Evolutionary conservation across 2,113 vertebrate genomes (phyloP).

Genomic region (Platichthys flesus): DNA sequence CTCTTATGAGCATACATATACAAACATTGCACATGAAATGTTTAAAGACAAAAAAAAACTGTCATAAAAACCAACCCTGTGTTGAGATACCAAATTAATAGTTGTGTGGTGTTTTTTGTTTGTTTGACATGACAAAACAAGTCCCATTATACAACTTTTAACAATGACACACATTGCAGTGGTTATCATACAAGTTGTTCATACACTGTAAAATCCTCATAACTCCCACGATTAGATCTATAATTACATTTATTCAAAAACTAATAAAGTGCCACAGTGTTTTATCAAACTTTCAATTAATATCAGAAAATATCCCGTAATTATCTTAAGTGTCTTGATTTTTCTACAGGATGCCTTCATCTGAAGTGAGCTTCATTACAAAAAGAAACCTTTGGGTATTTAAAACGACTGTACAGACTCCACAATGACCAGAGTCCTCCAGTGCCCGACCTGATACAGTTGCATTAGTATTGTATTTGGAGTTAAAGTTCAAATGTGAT

Average conservation of each 20-base stretch:
- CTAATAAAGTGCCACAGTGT: conserved; percentile 20
- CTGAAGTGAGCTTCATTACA: background rate
- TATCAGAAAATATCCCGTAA: conserved; percentile 1
- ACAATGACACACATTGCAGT: conserved; percentile 4
- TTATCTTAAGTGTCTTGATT: conserved; percentile 8
- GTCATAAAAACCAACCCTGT: background rate
- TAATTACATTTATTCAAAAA: conserved; percentile 4
- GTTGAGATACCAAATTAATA: background rate
- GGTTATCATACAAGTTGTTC: conserved; percentile 1
- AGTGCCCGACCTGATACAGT: background rate
- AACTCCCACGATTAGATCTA: background rate
- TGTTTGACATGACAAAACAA: conserved; percentile 3
- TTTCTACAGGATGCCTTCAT: conserved; percentile 6
- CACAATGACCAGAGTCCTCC: background rate
- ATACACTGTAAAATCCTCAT: conserved; percentile 8
- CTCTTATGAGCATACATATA: background rate
- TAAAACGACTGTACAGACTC: background rate
- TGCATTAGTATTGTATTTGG: background rate
- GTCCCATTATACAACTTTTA: conserved; percentile 10
- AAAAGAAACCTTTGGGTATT: background rate
- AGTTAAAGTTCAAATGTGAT: conserved; percentile 3
- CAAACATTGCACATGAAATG: background rate
- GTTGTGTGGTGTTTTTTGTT: background rate
- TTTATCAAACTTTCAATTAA: background rate
- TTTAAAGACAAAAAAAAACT: conserved; percentile 29